Percentiles rank a stretch among this genome's conserved stretches.
Evolutionary conservation across 2,113 vertebrate species (phyloP).

Genomic region (Peromyscus californicus): DNA sequence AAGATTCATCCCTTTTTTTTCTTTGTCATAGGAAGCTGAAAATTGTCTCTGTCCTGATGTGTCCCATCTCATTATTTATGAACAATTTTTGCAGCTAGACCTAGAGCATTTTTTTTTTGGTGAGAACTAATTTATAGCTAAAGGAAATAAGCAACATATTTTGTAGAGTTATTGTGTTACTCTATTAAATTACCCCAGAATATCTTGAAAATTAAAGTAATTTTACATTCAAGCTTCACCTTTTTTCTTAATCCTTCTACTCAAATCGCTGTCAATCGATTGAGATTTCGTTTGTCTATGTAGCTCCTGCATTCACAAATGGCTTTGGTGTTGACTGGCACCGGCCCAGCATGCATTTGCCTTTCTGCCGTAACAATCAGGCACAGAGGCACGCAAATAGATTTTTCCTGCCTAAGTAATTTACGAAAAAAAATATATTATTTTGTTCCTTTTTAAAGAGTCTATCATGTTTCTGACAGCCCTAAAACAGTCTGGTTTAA

Average conservation of each 20-base stretch:
- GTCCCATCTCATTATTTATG: constrained; percentile 15
- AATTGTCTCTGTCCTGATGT: not conserved
- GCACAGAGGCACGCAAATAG: not conserved
- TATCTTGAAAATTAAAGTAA: constrained; percentile 47
- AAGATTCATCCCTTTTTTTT: constrained; percentile 17
- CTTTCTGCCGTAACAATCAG: not conserved
- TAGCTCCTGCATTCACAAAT: not conserved
- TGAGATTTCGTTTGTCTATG: not conserved
- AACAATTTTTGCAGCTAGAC: not conserved
- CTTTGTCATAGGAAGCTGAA: constrained; percentile 20
- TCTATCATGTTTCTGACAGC: not conserved
- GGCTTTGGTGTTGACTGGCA: not conserved
- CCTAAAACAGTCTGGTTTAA: not conserved
- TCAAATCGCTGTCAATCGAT: not conserved
- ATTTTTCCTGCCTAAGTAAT: constrained; percentile 16
- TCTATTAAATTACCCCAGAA: not conserved
- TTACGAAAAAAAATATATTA: not conserved
- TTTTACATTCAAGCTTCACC: not conserved
- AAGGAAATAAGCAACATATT: not conserved
- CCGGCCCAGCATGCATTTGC: not conserved
- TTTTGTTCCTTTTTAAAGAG: not conserved
- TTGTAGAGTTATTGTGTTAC: not conserved
- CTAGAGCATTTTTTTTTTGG: not conserved
- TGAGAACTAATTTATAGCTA: not conserved
- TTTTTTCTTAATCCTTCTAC: not conserved